Conservation (phyloP, 1,140 invertebrate genomes). For the Trypoxylus dichotomus region DNA sequence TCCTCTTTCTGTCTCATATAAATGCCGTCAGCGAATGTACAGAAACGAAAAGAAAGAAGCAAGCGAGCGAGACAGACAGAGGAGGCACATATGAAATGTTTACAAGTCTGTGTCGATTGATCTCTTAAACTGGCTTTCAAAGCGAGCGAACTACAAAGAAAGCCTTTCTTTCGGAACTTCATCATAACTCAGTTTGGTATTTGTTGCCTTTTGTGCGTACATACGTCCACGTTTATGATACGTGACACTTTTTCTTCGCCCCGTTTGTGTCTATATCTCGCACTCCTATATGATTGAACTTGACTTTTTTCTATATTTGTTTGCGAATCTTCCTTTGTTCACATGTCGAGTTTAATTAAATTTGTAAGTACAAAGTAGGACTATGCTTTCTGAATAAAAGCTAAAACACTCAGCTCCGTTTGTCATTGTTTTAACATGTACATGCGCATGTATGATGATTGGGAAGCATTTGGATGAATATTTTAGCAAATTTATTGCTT, state of each 20-base stretch:
- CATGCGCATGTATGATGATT: no score
- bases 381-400: no score
- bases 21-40: background rate
- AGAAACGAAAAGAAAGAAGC: background rate
- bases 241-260: background rate
- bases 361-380: no score
- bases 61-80: background rate
- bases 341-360: no score
- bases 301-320: no score
- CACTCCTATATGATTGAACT: background rate
- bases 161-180: constrained; percentile 14
- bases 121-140: constrained; percentile 24
- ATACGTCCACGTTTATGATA: constrained; percentile 5
- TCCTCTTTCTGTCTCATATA: background rate
- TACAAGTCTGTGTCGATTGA: constrained; percentile 20
- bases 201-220: constrained; percentile 18
- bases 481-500: no score
- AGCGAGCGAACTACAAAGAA: constrained; percentile 17
- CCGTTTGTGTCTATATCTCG: background rate
- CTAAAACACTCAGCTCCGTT: no score
- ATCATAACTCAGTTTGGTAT: constrained; percentile 25
- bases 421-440: no score
- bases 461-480: no score
- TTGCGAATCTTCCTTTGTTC: no score
- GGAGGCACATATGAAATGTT: constrained; percentile 13